Percentiles rank a stretch among this genome's conserved stretches.
Evolutionary conservation across 2,797 vertebrate genomes (phyloP).

Genomic region (Myotis daubentonii): DNA sequence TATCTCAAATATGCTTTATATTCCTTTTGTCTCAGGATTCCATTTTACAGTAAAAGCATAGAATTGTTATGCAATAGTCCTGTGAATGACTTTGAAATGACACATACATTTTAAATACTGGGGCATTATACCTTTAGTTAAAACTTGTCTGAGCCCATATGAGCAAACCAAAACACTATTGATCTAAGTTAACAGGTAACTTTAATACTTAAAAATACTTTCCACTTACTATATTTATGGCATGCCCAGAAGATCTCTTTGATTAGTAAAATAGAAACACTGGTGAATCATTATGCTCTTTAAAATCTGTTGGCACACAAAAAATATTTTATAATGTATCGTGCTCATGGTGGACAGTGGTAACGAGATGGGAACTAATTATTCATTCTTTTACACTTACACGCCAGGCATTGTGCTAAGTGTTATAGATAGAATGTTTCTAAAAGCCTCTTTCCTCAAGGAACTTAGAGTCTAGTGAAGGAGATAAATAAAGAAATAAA

Average conservation of each 20-base stretch:
- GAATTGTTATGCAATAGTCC: not conserved
- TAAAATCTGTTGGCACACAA: constrained; percentile 22
- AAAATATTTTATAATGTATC: constrained; percentile 45
- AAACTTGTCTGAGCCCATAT: not conserved
- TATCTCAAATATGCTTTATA: not conserved
- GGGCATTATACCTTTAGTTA: not conserved
- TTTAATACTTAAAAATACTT: constrained; percentile 3
- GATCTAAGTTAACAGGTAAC: constrained; percentile 11
- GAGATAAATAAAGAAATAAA: constrained; percentile 18
- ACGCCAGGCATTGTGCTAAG: not conserved
- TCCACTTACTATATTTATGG: not conserved
- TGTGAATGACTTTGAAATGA: constrained; percentile 19
- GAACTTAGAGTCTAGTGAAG: not conserved
- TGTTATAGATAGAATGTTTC: not conserved
- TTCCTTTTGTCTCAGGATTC: constrained; percentile 19
- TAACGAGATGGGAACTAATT: not conserved
- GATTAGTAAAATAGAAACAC: constrained; percentile 8
- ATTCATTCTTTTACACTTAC: not conserved
- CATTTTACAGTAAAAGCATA: constrained; percentile 1
- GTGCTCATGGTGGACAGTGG: not conserved
- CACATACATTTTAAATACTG: not conserved
- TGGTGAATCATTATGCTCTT: not conserved
- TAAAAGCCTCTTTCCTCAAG: not conserved
- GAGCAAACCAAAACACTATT: not conserved
- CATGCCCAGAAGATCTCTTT: not conserved